Evolutionary conservation across 1,140 invertebrate genomes (phyloP), one percentile per base, ranked within the genome.

Genomic region (Contarinia nasturtii): DNA sequence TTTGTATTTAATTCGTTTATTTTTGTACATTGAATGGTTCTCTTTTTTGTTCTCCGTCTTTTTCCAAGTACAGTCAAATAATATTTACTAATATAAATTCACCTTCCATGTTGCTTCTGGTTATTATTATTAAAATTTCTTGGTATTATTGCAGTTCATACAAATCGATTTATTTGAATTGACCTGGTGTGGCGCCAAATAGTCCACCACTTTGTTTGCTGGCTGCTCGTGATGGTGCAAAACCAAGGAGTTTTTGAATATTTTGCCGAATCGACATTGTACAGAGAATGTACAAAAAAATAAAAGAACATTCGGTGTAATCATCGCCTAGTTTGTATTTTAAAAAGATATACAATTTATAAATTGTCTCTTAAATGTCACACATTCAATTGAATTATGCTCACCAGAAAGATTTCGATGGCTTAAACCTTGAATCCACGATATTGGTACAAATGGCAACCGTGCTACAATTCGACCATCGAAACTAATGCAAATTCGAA

Each of bases 211-310:
- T 82, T 67, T 95, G 90, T 70, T 97, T 96, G 49, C 80, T 90
- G 12, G 91, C 92, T 36, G 89, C 88, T 65, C 92, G 69, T 3
- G 93, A 98, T 48, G 95, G 95, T 2, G 93, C 91, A 69, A 98
- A 96, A 41, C 95, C 95, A 33, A 98, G 68, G 33, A 97, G 59
- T 64, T 99, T 99, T 68, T 98, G 95, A 51, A 98, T 92, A 64
- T 98, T 99, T 79, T 98, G 79, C 46, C 77, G 73, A 51, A 99
- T 96, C 27, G 91, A 96, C 95, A 99, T 99, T 14, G 96, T 99
- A 65, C 93, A 98, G 12, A 99, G 68, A 60, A 99, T 97, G 63
- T 99, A 99, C 4, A 99, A 72, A 63, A 99, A 99, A 54, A 99
- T 97, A 61, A 99, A 99, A 5, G 91, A 97, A 60, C 95, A 99